phyloP scores from a whole-genome alignment of 2,797 vertebrate species.

The Discoglossus pictus region DNA sequence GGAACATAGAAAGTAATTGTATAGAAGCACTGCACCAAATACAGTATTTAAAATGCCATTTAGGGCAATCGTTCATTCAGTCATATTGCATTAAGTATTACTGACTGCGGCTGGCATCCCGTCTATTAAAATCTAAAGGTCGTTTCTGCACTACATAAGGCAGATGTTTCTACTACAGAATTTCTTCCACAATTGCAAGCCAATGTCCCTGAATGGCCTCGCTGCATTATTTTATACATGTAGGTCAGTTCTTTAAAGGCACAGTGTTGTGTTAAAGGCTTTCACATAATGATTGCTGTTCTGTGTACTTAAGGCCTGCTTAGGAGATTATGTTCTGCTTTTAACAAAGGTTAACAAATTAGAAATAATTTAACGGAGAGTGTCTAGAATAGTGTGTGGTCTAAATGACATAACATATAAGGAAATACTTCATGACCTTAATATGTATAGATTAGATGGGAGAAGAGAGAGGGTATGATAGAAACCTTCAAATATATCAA shows the following conservation, averaged over 20 bases:
- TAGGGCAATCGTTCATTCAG: not conserved
- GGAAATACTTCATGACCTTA: no score
- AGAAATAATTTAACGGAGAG: no score
- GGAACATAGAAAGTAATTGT: not conserved
- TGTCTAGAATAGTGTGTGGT: no score
- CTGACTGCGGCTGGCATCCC: slow-evolving; percentile 1
- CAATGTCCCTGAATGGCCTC: slow-evolving; percentile 55
- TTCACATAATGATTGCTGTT: slow-evolving; percentile 32
- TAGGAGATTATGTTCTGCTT: no score
- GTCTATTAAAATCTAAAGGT: slow-evolving; percentile 16
- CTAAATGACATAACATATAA: no score
- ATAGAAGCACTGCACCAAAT: not conserved
- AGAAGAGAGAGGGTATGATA: no score
- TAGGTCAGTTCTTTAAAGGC: slow-evolving; percentile 61
- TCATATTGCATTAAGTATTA: slow-evolving; percentile 19
- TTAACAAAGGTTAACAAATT: no score
- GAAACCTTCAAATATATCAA: no score
- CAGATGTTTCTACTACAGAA: slow-evolving; percentile 42
- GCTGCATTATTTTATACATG: slow-evolving; percentile 49
- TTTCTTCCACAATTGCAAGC: slow-evolving; percentile 38
- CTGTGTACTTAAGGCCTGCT: slow-evolving; percentile 27
- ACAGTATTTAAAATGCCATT: not conserved
- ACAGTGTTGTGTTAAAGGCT: slow-evolving; percentile 22
- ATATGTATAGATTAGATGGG: no score
- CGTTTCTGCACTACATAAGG: slow-evolving; percentile 5